Base-by-base conservation (phyloP, 1,140 invertebrate species). In the Penaeus indicus region DNA sequence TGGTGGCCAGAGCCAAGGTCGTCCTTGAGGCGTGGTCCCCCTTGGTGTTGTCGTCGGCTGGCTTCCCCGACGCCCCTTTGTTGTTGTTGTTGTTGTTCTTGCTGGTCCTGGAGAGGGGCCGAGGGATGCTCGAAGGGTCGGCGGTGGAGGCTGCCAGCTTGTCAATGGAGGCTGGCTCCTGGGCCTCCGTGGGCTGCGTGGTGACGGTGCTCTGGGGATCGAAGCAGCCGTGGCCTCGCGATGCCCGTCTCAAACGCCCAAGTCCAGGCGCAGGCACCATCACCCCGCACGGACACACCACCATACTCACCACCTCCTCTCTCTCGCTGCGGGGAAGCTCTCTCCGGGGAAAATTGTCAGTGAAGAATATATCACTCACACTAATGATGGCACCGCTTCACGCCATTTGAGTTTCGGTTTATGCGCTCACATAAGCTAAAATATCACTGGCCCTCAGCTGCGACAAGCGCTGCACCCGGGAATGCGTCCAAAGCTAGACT, bases 251-350 rank as follows among this genome's bases (percentile, higher is more conserved):
- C 19, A 47, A 19, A 11, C 81, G 64, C 19, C 80, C 81, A 18
- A 72, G 81, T 61, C 87, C 87, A 38, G 80, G 69, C 21, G 69
- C 18, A 64, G 87, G 87, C 87, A 88, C 81, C 87, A 88, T 88
- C 72, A 88, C 87, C 64, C 87, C 87, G 72, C 87, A 88, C 81
- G 87, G 87, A 84, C 87, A 88, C 80, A 88, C 87, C 81, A 88
- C 87, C 87, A 88, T 88, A 54, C 82, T 84, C 62, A 42, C 64
- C 64, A 21, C 62, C 25, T 64, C 64, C 82, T 64, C n/a, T 67
- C 61, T 61, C 5, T 38, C 62, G 38, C 82, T 47, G 61, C 32
- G 62, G 38, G n/a, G 61, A 21, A 32, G 38, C 47, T 32, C 78
- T 80, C 78, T 80, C 78, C 38, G 42, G 47, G n/a, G 21, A 7